Base-by-base conservation (phyloP, 2,797 vertebrate genomes). In the Gadopsis marmoratus region DNA sequence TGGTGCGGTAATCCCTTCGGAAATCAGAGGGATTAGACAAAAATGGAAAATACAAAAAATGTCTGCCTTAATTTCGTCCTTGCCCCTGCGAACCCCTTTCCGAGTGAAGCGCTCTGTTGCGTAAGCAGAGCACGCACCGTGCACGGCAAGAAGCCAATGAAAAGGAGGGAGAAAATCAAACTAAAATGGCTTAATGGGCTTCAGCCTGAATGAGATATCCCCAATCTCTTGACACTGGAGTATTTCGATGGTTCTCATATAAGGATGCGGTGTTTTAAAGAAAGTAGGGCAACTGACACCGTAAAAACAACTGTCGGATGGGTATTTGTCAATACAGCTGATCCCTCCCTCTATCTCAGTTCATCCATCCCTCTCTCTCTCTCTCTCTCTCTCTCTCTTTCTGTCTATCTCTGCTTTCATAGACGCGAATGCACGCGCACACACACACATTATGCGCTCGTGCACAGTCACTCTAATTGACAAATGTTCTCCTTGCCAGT, bases 11-110 rank as follows among this genome's bases (percentile, higher is more conserved):
- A 96, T 95, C 95, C 94, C 87, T 70, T 83, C 92, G 91, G 91
- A 95, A 95, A 94, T 94, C 93, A 91, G 90, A 88, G 78, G 94
- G 95, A 95, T 95, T 95, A 95, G 80, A 92, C 84, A 89, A 94
- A 93, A 92, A 94, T 93, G 87, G 85, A 94, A 26, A 26, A 94
- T 88, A 85, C 82, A 69, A 69, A 48, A 79, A 79, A 66, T 92
- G 92, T 73, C 81, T 89, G 89, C 89, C 89, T 93, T 93, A 92
- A 94, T 93, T 94, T 94, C 89, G 87, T 62, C 87, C 91, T 91
- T 86, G 84, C 84, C 69, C 79, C 79, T 63, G 51, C 74, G 35
- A 87, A 81, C 82, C 65, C 73, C 66, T 51, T 53, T 61, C 79
- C 19, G 84, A 91, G 83, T 65, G 90, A 78, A 83, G 93, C 87